phyloP scores from a whole-genome alignment of 2,797 vertebrate genomes.

The Fratercula arctica region DNA sequence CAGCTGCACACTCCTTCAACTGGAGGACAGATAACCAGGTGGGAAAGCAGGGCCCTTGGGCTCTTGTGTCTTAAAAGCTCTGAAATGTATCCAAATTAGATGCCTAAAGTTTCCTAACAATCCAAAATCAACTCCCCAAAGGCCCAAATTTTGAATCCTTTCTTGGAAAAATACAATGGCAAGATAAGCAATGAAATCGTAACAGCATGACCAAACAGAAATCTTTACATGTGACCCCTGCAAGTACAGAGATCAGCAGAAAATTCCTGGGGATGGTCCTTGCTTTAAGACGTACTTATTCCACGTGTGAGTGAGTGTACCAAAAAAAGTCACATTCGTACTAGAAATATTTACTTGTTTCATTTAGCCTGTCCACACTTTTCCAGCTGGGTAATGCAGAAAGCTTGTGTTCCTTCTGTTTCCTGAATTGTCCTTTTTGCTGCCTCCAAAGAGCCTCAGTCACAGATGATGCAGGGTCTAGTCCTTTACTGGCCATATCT shows the following conservation, averaged over 20 bases:
- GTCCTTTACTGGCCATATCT: slow-evolving; percentile 77
- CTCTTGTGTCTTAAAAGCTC: background rate
- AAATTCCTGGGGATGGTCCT: background rate
- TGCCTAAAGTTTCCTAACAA: background rate
- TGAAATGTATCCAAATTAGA: background rate
- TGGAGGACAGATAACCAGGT: background rate
- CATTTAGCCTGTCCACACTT: slow-evolving; percentile 87
- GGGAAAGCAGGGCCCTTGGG: background rate
- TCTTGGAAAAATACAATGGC: background rate
- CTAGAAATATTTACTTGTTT: slow-evolving; percentile 81
- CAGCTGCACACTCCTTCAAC: background rate
- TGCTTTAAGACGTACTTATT: background rate
- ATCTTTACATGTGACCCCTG: background rate
- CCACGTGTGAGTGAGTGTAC: background rate
- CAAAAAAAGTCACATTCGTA: slow-evolving; percentile 18
- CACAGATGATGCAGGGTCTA: slow-evolving; percentile 56
- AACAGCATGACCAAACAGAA: background rate
- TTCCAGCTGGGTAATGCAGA: slow-evolving; percentile 86
- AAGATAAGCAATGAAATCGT: background rate
- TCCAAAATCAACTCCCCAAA: background rate
- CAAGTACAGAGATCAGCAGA: background rate
- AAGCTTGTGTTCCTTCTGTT: slow-evolving; percentile 77
- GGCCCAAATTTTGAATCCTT: background rate
- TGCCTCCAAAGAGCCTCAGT: slow-evolving; percentile 46
- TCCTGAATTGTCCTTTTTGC: slow-evolving; percentile 45